These are phyloP conservation scores for Gortyna flavago DNA, from an alignment of 2,888 invertebrate species.

Conservation along the genomic window DNA sequence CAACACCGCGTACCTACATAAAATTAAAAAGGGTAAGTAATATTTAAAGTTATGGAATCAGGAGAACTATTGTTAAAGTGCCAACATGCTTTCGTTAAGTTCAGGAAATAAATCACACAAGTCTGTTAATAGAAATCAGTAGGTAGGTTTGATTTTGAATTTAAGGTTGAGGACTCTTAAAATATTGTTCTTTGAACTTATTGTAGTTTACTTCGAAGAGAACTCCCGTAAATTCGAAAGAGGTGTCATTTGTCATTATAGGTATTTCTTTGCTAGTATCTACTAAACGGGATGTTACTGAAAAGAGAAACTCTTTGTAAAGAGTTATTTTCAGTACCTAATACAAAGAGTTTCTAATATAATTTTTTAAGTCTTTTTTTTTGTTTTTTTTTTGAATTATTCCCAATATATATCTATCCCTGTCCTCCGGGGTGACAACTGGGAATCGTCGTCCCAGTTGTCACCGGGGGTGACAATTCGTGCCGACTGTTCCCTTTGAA, in stretches of 20 bases:
- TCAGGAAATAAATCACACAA: not conserved
- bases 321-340: too few species aligned
- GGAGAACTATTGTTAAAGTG: too few species aligned
- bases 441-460: too few species aligned
- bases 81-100: not conserved
- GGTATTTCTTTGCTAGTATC: conserved; percentile 1
- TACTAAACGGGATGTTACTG: not conserved
- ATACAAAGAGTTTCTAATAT: too few species aligned
- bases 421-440: too few species aligned
- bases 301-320: conserved; percentile 1
- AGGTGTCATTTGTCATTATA: conserved; percentile 8
- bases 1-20: too few species aligned
- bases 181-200: conserved; percentile 25
- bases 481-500: too few species aligned
- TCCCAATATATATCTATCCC: too few species aligned
- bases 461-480: too few species aligned
- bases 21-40: too few species aligned
- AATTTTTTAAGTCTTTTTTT: too few species aligned
- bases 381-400: too few species aligned
- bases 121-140: not conserved
- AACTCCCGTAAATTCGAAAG: conserved; percentile 7
- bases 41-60: not conserved
- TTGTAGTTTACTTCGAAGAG: conserved; percentile 20
- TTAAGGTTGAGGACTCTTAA: not conserved
- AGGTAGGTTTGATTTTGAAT: not conserved